Conservation (phyloP, 2,113 vertebrate species). For the Microcebus jonahi region DNA sequence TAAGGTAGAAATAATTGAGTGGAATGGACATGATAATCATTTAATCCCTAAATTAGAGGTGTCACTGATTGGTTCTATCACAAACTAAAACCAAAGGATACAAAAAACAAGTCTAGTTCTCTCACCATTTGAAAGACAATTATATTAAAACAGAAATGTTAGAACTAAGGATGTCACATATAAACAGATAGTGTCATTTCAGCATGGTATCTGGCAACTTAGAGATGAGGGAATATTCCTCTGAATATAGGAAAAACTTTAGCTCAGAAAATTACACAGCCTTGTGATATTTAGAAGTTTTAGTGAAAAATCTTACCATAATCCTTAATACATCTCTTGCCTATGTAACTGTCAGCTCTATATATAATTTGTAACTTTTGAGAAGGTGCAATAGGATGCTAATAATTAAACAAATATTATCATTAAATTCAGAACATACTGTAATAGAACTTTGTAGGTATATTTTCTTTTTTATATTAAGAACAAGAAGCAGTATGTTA, state of each 20-base stretch:
- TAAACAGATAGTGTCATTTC: background rate
- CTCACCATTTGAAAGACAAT: background rate
- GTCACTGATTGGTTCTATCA: background rate
- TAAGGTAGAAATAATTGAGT: background rate
- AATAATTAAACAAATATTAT: background rate
- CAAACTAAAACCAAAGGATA: background rate
- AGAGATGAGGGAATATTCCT: background rate
- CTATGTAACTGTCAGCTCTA: background rate
- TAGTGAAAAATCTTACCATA: background rate
- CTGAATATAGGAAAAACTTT: background rate
- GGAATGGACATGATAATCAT: background rate
- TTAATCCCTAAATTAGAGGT: background rate
- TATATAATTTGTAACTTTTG: background rate
- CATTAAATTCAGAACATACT: conserved; percentile 27
- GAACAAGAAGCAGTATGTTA: conserved; percentile 80
- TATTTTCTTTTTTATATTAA: conserved; percentile 50
- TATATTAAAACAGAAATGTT: background rate
- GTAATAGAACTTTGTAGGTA: conserved; percentile 71
- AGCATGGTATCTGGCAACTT: background rate
- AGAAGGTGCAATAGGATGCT: background rate
- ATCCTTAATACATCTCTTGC: background rate
- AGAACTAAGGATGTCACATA: background rate
- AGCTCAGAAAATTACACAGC: background rate
- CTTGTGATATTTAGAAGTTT: background rate
- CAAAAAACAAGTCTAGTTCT: background rate